These are phyloP conservation scores for Frieseomelitta varia DNA, from an alignment of 1,140 invertebrate genomes.

Conservation along the genomic window DNA sequence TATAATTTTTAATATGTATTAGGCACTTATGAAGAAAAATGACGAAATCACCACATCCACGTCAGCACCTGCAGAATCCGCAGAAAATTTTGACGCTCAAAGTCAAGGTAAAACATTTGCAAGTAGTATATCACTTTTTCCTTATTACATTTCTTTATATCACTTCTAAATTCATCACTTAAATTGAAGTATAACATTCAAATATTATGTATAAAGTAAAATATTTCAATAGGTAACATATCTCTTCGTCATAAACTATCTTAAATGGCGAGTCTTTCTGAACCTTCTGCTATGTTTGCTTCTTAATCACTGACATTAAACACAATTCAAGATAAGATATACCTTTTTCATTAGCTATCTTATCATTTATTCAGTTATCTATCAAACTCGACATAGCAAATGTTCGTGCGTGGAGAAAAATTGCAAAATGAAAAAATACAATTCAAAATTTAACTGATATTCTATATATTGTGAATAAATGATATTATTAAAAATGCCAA, in stretches of 20 bases:
- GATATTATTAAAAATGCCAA: constrained; percentile 61
- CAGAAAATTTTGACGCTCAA: constrained; percentile 76
- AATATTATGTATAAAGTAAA: not conserved
- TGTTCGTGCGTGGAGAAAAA: not conserved
- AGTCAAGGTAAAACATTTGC: constrained; percentile 75
- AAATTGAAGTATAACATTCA: not conserved
- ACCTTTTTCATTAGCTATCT: constrained; percentile 59
- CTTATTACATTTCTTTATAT: not conserved
- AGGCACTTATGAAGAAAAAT: constrained; percentile 78
- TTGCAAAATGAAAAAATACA: not conserved
- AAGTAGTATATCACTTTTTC: not conserved
- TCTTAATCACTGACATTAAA: constrained; percentile 32
- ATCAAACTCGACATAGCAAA: constrained; percentile 6
- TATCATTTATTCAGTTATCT: constrained; percentile 68
- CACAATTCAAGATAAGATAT: constrained; percentile 73
- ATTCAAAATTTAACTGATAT: not conserved
- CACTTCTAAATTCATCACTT: constrained; percentile 6
- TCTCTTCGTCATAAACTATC: not conserved
- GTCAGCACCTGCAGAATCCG: constrained; percentile 66
- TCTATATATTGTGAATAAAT: constrained; percentile 8
- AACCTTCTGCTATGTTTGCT: not conserved
- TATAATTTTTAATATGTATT: constrained; percentile 28
- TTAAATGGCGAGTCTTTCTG: not conserved
- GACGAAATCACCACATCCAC: constrained; percentile 67
- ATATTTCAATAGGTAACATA: not conserved